A percentile compares a stretch with the other conserved stretches of the same genome.
Conservation (phyloP, 2,888 invertebrate species). For the Cremastinae sp. region DNA sequence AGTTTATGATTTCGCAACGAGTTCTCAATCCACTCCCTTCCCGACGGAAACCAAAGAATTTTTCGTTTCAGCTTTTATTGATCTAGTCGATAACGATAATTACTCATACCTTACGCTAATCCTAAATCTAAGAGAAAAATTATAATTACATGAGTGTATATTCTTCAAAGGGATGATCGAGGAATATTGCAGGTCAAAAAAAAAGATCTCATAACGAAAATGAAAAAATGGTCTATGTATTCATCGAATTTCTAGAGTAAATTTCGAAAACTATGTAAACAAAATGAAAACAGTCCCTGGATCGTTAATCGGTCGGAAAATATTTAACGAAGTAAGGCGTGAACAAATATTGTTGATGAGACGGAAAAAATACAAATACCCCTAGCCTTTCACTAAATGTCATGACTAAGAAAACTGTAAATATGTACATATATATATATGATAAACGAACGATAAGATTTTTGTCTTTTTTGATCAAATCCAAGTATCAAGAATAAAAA, state of each 20-base stretch:
- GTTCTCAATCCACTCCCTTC: slow-evolving; percentile 28
- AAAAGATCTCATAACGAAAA: slow-evolving; percentile 32
- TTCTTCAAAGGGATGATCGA: slow-evolving; percentile 55
- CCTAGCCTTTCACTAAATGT: slow-evolving; percentile 48
- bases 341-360: background rate
- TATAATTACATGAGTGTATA: slow-evolving; percentile 53
- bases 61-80: slow-evolving; percentile 68
- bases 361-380: slow-evolving; percentile 21
- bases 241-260: slow-evolving; percentile 32
- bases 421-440: slow-evolving; percentile 72
- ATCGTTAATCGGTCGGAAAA: slow-evolving; percentile 67
- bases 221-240: slow-evolving; percentile 11
- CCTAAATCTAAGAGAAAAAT: slow-evolving; percentile 55
- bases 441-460: slow-evolving; percentile 55
- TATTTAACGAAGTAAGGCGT: slow-evolving; percentile 15
- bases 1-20: background rate
- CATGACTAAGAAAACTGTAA: slow-evolving; percentile 67
- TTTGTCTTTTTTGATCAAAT: slow-evolving; percentile 53
- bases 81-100: slow-evolving; percentile 73
- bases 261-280: slow-evolving; percentile 20
- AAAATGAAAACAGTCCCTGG: slow-evolving; percentile 65
- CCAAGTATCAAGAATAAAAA: slow-evolving; percentile 43
- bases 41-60: slow-evolving; percentile 48
- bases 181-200: no score
- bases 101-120: slow-evolving; percentile 64